Conservation (phyloP, 2,113 vertebrate species). For the Rhinoderma darwinii region DNA sequence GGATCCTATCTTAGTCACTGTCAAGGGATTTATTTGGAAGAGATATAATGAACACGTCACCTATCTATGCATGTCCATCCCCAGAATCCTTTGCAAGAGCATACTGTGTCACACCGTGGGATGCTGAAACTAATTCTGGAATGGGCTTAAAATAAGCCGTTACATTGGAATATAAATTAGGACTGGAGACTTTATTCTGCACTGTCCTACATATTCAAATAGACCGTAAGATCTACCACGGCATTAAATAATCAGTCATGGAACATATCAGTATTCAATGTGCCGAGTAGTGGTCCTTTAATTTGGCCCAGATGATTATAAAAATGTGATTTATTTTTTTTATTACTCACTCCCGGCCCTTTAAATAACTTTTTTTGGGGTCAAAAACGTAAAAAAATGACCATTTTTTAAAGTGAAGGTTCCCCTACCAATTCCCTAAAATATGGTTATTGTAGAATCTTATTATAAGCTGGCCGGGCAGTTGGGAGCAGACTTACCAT, state of each 20-base stretch:
- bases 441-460: too few species aligned
- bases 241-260: slow-evolving; percentile 50
- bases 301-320: slow-evolving; percentile 37
- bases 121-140: slow-evolving; percentile 57
- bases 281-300: slow-evolving; percentile 3
- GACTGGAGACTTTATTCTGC: slow-evolving; percentile 51
- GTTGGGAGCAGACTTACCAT: too few species aligned
- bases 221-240: slow-evolving; percentile 54
- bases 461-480: too few species aligned
- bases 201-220: slow-evolving; percentile 59
- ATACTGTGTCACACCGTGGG: slow-evolving; percentile 47
- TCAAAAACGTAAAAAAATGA: not conserved
- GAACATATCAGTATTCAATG: not conserved
- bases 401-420: not conserved
- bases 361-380: not conserved
- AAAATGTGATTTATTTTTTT: slow-evolving; percentile 5
- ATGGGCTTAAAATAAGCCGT: slow-evolving; percentile 58
- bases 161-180: slow-evolving; percentile 58
- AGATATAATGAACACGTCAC: slow-evolving; percentile 56
- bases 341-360: not conserved
- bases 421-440: too few species aligned
- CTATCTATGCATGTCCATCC: slow-evolving; percentile 50
- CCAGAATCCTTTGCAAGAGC: slow-evolving; percentile 56
- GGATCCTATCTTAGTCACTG: slow-evolving; percentile 54
- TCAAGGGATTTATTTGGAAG: slow-evolving; percentile 54